Base-by-base conservation (phyloP, 1,140 invertebrate species). In the Aphis craccivora region DNA sequence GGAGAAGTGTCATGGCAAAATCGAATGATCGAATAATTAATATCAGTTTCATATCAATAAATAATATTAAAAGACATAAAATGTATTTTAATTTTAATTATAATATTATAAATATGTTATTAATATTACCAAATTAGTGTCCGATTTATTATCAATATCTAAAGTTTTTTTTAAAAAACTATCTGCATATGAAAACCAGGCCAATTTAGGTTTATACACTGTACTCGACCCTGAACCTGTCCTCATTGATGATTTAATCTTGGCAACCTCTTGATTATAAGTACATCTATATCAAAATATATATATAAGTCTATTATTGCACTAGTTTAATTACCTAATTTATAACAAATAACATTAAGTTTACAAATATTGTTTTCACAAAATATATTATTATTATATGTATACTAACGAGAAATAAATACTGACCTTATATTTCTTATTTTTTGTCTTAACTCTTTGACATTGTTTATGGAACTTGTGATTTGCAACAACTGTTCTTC, bases 1-100 rank as follows among this genome's bases (percentile, higher is more conserved):
- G 76, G 35, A 81, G 94, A 93, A 40, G 53, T 94, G 7, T 37
- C 94, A 37, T 81, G 76, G 76, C 76, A 81, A 22, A 37, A 81
- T 37, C n/a, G 76, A 81, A 81, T 81, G 76, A 81, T 81, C 9
- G n/a, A 81, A 81, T 81, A 67, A 40, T 22, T 55, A 55, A 55
- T 22, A 55, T 55, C 18, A 22, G 53, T 55, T 55, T 55, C 53
- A 55, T 45, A 37, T 37, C 45, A 45, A 45, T 45, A 45, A 55
- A 55, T 22, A 55, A 22, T 55, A 22, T 55, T 55, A 18, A 55
- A 55, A 22, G 22, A 55, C 53, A 55, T 55, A 23, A 55, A 55
- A 55, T 55, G 8, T 18, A 55, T 9, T 55, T 37, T 37, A 37
- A 37, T 37, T 37, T 37, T 37, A 37, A 22, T 22, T 55, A 55